Conservation (phyloP, 1,140 invertebrate genomes). For the Ceratina calcarata region DNA sequence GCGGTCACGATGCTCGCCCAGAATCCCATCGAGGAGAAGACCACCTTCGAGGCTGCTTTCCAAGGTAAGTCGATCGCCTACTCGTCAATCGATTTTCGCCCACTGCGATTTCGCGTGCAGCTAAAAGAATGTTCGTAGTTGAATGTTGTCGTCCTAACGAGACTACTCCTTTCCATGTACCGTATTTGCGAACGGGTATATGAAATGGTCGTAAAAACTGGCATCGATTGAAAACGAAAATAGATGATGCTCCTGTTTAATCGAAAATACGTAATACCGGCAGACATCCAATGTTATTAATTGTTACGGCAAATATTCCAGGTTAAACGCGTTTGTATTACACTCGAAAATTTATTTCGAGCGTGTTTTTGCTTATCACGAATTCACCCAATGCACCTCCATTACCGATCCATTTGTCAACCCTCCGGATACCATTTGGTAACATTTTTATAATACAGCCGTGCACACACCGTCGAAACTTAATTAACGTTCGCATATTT, state of each 20-base stretch:
- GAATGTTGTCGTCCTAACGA: no score
- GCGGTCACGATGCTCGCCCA: constrained; percentile 66
- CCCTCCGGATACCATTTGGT: background rate
- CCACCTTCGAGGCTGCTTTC: constrained; percentile 82
- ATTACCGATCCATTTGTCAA: constrained; percentile 34
- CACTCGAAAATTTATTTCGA: background rate
- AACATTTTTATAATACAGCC: constrained; percentile 28
- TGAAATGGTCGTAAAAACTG: no score
- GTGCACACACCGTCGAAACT: background rate
- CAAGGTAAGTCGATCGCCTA: constrained; percentile 77
- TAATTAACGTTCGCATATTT: constrained; percentile 39
- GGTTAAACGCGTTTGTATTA: background rate
- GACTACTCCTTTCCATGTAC: no score
- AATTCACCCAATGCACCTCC: background rate
- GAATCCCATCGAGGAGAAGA: constrained; percentile 76
- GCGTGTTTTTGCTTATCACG: background rate
- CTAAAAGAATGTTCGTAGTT: no score
- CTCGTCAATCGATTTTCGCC: background rate
- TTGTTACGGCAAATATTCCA: background rate
- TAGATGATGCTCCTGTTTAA: no score
- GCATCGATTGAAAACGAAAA: background rate
- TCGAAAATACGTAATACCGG: background rate
- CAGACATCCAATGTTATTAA: background rate
- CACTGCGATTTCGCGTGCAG: background rate
- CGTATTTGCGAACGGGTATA: no score